These are phyloP conservation scores for Rafetus swinhoei DNA, from an alignment of 2,113 vertebrate species.

Conservation along the genomic window DNA sequence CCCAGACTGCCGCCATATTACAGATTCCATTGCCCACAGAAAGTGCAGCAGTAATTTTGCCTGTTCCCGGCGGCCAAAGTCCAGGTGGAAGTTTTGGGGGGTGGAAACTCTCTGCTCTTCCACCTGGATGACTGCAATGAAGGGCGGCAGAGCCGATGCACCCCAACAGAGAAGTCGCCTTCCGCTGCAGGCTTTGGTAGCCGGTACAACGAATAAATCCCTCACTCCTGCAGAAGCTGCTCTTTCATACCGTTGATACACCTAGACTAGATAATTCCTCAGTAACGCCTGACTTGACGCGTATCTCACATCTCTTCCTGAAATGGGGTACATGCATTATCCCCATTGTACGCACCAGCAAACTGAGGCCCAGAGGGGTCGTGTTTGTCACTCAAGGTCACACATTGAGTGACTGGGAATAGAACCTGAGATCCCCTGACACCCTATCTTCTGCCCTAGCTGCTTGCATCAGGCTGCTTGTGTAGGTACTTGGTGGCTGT, in stretches of 20 bases:
- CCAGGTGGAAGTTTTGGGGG: no score
- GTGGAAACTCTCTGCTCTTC: neutral
- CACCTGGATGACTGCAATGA: neutral
- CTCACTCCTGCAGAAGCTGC: neutral
- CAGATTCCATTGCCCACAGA: fast-evolving
- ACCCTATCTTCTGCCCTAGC: neutral
- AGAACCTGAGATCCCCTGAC: no score
- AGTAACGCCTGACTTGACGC: neutral
- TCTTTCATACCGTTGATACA: neutral
- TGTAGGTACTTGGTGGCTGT: neutral
- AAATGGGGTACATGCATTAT: neutral
- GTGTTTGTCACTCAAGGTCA: neutral
- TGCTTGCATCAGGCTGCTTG: neutral
- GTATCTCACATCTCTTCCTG: neutral
- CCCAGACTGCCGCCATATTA: neutral
- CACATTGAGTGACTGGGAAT: neutral
- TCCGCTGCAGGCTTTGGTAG: neutral
- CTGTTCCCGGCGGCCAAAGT: neutral
- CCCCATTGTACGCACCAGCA: neutral
- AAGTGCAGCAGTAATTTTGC: neutral
- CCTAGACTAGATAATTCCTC: neutral
- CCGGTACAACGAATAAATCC: neutral
- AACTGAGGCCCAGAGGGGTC: neutral
- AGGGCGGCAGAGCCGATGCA: fast-evolving
- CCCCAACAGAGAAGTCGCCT: neutral